Evolutionary conservation across 2,888 invertebrate genomes (phyloP), one percentile per base, ranked within the genome.

Genomic region (Drosophila peninsularis): DNA sequence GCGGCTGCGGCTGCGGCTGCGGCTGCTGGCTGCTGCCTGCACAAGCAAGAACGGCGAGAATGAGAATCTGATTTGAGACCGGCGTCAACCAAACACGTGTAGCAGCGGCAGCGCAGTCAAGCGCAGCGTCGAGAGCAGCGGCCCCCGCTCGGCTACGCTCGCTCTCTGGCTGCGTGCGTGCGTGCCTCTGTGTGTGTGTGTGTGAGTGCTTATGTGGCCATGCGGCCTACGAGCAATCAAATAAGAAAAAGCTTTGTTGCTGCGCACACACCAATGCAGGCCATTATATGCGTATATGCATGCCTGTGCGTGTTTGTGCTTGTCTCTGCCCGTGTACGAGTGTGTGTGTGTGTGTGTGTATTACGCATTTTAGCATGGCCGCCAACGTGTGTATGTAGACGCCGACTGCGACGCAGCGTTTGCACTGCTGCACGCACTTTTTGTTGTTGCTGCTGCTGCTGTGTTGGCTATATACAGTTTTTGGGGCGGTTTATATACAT

Each of bases 261-360:
- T 68, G 65, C 71, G 86, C 83, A 50, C 88, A 85, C 85, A 85
- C 85, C 81, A 85, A 81, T 85, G 85, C 85, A 85, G 71, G 70
- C 76, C 82, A 82, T 82, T 88, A 85, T 79, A 74, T 86, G 86
- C 83, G 80, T 79, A 71, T 79, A 75, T 72, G 79, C 80, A 69
- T 60, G 75, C 62, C 60, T 69, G 63, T 63, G 58, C 42, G 64
- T 65, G 53, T 56, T 36, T 53, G 34, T 57, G 17, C 42, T 9
- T 57, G 68, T 61, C 54, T 70, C 56, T 65, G 57, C 41, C 63
- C 67, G 56, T 65, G 61, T n/a, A n/a, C 37, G 60, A 62, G 49
- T 65, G 57, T 41, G 62, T 64, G 47, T 55, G 61, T 62, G 58
- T 41, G 64, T 60, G 52, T 54, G 34, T 54, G 39, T 61, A 76